Conservation (phyloP, 2,113 vertebrate species). For the Cyanoramphus novaezelandiae region DNA sequence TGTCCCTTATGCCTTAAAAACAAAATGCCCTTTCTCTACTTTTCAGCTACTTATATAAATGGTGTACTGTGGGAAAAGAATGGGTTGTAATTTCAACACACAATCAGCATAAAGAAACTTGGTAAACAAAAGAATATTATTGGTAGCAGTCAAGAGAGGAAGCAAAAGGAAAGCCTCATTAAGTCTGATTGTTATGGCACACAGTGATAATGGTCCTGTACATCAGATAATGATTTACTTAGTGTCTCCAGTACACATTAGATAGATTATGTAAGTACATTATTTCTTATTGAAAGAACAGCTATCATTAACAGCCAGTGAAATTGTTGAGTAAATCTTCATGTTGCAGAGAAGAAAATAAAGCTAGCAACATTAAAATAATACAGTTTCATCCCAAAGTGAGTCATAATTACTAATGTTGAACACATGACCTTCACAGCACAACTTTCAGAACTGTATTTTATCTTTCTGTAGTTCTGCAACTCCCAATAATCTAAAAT, state of each 20-base stretch:
- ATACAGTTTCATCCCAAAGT: not conserved
- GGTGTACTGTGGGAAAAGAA: not conserved
- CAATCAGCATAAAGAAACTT: not conserved
- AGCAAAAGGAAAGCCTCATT: slow-evolving; percentile 8
- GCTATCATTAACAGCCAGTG: not conserved
- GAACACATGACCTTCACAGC: not conserved
- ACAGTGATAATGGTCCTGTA: slow-evolving; percentile 19
- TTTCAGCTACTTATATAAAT: not conserved
- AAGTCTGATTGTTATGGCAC: slow-evolving; percentile 8
- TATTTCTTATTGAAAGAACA: slow-evolving; percentile 9
- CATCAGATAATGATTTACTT: slow-evolving; percentile 37
- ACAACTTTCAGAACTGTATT: not conserved
- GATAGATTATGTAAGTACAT: not conserved
- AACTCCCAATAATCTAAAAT: not conserved
- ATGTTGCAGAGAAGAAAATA: not conserved
- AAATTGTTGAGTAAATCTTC: slow-evolving; percentile 12
- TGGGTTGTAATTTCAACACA: not conserved
- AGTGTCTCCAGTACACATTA: not conserved
- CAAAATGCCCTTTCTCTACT: not conserved
- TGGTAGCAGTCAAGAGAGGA: not conserved
- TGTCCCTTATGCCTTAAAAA: not conserved
- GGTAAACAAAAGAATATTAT: slow-evolving; percentile 23
- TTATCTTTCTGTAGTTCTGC: not conserved
- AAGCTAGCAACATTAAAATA: not conserved
- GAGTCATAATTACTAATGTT: not conserved